A percentile compares a stretch with the other conserved stretches of the same genome.
Evolutionary conservation across 2,797 vertebrate species (phyloP).

Genomic region (Muscicapa comitata): DNA sequence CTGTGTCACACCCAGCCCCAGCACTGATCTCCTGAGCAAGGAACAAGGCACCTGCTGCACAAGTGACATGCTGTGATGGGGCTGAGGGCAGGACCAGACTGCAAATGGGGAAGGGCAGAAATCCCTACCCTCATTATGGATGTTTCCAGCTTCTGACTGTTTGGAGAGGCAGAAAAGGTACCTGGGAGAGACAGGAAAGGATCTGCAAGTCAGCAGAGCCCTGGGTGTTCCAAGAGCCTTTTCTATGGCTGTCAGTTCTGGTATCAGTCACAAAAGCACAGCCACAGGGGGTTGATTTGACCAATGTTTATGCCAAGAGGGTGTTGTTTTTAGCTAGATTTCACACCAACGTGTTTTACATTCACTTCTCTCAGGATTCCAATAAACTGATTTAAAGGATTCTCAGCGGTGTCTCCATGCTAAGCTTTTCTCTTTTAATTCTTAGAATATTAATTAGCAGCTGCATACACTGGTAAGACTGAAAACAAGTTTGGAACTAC

Average conservation of each 20-base stretch:
- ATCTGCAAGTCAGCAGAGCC: neutral
- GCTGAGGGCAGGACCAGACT: neutral
- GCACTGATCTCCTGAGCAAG: neutral
- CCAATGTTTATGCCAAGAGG: neutral
- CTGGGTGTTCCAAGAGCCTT: neutral
- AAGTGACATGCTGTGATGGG: fast-evolving
- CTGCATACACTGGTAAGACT: neutral
- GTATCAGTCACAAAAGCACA: neutral
- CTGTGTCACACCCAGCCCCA: neutral
- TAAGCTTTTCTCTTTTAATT: neutral
- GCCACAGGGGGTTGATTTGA: neutral
- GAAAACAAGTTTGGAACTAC: neutral
- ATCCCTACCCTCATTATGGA: neutral
- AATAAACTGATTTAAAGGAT: neutral
- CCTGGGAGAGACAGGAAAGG: neutral
- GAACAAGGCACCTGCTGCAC: fast-evolving
- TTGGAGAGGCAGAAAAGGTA: neutral
- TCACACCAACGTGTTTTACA: neutral
- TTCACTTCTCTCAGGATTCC: neutral
- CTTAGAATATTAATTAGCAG: neutral
- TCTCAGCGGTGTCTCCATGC: neutral
- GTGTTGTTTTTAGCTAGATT: neutral
- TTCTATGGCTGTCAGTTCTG: neutral
- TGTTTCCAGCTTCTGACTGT: neutral
- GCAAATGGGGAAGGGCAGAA: neutral